phyloP scores from a whole-genome alignment of 2,113 vertebrate species.

The Misgurnus anguillicaudatus region DNA sequence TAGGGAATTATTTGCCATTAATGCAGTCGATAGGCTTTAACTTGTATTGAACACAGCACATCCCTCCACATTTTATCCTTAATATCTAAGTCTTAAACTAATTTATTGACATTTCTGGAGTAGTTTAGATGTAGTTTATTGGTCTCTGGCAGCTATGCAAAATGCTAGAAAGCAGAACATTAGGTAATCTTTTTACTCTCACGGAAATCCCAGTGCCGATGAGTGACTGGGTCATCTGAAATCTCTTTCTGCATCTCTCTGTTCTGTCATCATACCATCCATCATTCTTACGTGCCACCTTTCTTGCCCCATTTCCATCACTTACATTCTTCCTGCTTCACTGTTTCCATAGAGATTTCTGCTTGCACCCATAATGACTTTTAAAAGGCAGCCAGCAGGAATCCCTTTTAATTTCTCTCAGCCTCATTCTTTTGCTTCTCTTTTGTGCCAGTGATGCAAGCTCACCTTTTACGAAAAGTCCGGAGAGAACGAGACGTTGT shows the following conservation, averaged over 20 bases:
- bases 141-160: too few species aligned
- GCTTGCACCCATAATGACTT: slow-evolving; percentile 46
- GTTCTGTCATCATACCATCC: slow-evolving; percentile 43
- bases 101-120: neutral
- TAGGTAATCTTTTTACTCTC: slow-evolving; percentile 2
- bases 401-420: neutral
- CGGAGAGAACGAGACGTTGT: neutral
- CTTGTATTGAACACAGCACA: too few species aligned
- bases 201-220: slow-evolving; percentile 4
- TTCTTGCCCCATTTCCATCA: slow-evolving; percentile 34
- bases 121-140: neutral
- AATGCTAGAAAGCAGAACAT: slow-evolving; percentile 4
- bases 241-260: slow-evolving; percentile 46
- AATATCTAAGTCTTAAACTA: too few species aligned
- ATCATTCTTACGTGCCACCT: slow-evolving; percentile 26
- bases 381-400: slow-evolving; percentile 18
- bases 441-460: slow-evolving; percentile 19
- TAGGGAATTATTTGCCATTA: too few species aligned
- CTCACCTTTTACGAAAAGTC: slow-evolving; percentile 34
- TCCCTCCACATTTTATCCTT: too few species aligned
- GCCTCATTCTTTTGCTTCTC: neutral
- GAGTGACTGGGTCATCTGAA: slow-evolving; percentile 37
- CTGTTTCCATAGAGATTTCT: slow-evolving; percentile 53
- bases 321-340: slow-evolving; percentile 22
- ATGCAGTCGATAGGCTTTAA: too few species aligned